Percentiles rank a stretch among this genome's conserved stretches.
Conservation (phyloP, 2,888 invertebrate genomes). For the Neria commutata region DNA sequence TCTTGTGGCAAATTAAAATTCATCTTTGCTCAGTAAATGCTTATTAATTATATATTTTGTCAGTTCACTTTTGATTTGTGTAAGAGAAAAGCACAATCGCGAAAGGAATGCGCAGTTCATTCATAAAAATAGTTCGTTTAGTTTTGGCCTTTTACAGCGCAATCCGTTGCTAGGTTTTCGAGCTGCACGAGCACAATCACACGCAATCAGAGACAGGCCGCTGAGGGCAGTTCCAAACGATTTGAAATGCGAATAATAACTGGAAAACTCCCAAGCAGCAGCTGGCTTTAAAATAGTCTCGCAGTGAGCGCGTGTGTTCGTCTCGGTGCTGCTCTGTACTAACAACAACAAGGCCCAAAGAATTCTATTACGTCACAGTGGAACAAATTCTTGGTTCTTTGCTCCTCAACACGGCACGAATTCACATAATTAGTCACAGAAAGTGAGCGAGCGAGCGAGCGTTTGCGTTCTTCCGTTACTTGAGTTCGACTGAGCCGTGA, state of each 20-base stretch:
- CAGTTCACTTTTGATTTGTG: too few relatives aligned
- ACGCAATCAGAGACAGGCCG: neutral
- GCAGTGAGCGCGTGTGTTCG: too few relatives aligned
- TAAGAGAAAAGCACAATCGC: neutral
- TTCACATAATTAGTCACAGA: too few relatives aligned
- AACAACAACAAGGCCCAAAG: neutral
- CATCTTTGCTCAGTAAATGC: too few relatives aligned
- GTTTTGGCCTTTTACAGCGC: slow-evolving; percentile 12
- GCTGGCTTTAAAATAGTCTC: slow-evolving; percentile 30
- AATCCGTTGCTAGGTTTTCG: slow-evolving; percentile 25
- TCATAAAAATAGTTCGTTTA: slow-evolving; percentile 8
- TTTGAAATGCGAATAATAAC: slow-evolving; percentile 24
- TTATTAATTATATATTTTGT: too few relatives aligned
- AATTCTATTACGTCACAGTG: neutral
- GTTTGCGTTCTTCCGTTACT: too few relatives aligned
- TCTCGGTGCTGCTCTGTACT: neutral
- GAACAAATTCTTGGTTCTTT: too few relatives aligned
- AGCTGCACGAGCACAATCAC: slow-evolving; percentile 12
- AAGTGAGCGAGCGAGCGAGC: too few relatives aligned
- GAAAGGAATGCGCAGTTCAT: neutral
- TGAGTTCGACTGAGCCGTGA: too few relatives aligned
- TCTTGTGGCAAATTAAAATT: slow-evolving; percentile 51
- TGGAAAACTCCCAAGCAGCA: slow-evolving; percentile 25
- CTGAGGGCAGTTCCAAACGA: slow-evolving; percentile 8
- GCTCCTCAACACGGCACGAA: too few relatives aligned